A percentile compares a stretch with the other conserved stretches of the same genome.
These are phyloP conservation scores for Ceramica pisi DNA, from an alignment of 2,888 invertebrate species.

Conservation along the genomic window DNA sequence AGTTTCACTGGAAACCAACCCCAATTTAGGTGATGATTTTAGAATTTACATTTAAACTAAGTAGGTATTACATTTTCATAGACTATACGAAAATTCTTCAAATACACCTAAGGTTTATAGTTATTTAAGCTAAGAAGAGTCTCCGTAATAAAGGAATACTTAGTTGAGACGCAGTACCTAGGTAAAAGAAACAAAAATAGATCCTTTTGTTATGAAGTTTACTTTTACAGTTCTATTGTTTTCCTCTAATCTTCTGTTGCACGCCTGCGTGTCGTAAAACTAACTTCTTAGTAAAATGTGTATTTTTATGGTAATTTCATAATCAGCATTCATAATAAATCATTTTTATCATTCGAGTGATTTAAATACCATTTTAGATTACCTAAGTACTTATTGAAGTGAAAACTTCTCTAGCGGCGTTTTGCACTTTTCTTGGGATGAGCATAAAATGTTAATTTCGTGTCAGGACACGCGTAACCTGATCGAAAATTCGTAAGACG, in stretches of 20 bases:
- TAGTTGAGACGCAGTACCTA: conserved; percentile 4
- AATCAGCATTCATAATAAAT: not conserved
- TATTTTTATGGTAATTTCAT: not conserved
- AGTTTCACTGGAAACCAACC: too few species aligned
- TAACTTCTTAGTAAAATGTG: conserved; percentile 46
- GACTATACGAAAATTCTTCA: too few species aligned
- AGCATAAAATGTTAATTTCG: too few species aligned
- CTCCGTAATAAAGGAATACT: not conserved
- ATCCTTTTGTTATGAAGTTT: conserved; percentile 1
- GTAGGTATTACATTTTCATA: too few species aligned
- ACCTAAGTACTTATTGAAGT: not conserved
- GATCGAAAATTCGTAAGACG: too few species aligned
- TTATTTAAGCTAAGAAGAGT: not conserved
- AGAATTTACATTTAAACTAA: too few species aligned
- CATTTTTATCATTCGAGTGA: not conserved
- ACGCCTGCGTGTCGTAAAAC: conserved; percentile 79
- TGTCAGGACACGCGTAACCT: too few species aligned
- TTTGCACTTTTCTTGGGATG: too few species aligned
- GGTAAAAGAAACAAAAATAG: conserved; percentile 1
- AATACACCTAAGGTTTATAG: not conserved
- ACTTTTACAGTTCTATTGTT: conserved; percentile 26
- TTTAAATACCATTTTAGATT: conserved; percentile 9
- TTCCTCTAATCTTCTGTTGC: conserved; percentile 71
- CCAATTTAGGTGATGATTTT: too few species aligned
- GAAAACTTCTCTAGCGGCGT: too few species aligned